Evolutionary conservation across 1,140 invertebrate species (phyloP).

Genomic region (Euwallacea similis): DNA sequence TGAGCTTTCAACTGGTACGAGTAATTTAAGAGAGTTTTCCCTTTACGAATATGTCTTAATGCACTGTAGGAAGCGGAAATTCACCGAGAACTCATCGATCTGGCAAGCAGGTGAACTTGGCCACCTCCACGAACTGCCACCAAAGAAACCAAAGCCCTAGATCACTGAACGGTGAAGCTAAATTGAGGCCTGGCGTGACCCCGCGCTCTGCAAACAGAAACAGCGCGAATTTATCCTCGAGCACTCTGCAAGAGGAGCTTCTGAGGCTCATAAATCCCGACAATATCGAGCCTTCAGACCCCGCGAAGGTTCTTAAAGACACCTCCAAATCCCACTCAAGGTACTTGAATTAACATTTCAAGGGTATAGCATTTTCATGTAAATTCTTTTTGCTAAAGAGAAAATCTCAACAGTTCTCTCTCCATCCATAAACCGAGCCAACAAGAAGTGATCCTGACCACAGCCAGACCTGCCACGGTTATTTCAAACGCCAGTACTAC

Average conservation of each 20-base stretch:
- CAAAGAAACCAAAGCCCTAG: constrained; percentile 65
- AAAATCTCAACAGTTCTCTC: constrained; percentile 57
- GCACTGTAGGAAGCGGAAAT: constrained; percentile 53
- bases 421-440: constrained; percentile 47
- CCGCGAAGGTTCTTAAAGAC: constrained; percentile 8
- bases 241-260: constrained; percentile 83
- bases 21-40: not conserved
- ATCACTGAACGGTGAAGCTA: constrained; percentile 58
- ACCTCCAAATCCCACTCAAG: constrained; percentile 43
- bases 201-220: constrained; percentile 57
- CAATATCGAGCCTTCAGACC: constrained; percentile 56
- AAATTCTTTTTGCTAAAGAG: constrained; percentile 34
- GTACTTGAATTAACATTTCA: constrained; percentile 22
- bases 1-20: constrained; percentile 58
- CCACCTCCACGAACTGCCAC: constrained; percentile 54
- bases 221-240: constrained; percentile 66
- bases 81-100: constrained; percentile 58
- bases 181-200: constrained; percentile 57
- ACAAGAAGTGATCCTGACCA: constrained; percentile 70
- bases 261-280: constrained; percentile 88
- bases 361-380: not conserved
- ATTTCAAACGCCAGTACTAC: constrained; percentile 68
- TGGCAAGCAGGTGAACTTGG: constrained; percentile 49
- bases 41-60: not conserved
- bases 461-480: constrained; percentile 71